Evolutionary conservation across 2,888 invertebrate species (phyloP).

Genomic region (Morinoia aosen): DNA sequence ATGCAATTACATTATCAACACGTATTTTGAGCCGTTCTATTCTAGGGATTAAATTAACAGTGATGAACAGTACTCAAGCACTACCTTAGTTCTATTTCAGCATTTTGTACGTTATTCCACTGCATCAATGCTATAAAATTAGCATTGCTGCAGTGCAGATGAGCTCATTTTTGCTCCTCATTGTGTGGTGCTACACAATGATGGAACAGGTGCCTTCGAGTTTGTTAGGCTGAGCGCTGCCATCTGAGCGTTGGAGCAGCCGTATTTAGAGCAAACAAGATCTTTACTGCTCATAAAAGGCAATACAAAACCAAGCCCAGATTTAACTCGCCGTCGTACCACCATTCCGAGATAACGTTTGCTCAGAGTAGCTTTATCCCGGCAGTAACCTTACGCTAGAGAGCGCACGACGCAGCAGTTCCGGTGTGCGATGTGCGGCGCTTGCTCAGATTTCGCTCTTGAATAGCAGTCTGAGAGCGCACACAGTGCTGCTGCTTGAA

Average conservation of each 20-base stretch:
- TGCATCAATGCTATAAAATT: too few relatives aligned
- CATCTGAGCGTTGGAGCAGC: not conserved
- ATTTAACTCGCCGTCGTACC: not conserved
- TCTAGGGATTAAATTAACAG: too few relatives aligned
- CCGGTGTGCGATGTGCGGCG: not conserved
- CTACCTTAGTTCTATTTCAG: too few relatives aligned
- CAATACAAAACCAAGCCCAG: not conserved
- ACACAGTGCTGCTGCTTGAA: too few relatives aligned
- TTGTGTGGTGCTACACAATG: too few relatives aligned
- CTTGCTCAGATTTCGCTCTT: not conserved
- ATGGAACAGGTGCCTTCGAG: not conserved
- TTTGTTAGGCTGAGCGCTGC: not conserved
- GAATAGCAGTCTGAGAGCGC: too few relatives aligned
- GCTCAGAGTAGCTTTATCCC: not conserved
- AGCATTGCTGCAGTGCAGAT: too few relatives aligned
- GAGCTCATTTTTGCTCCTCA: too few relatives aligned
- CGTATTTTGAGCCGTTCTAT: too few relatives aligned
- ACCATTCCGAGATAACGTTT: not conserved
- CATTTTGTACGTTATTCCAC: too few relatives aligned
- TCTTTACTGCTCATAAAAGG: conserved; percentile 11
- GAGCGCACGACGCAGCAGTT: not conserved
- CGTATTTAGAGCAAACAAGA: conserved; percentile 20
- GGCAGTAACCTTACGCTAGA: not conserved
- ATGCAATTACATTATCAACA: too few relatives aligned
- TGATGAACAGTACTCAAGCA: too few relatives aligned